Evolutionary conservation across 2,888 invertebrate species (phyloP), one percentile per base, ranked within the genome.

Genomic region (Entomobrya multifasciata): DNA sequence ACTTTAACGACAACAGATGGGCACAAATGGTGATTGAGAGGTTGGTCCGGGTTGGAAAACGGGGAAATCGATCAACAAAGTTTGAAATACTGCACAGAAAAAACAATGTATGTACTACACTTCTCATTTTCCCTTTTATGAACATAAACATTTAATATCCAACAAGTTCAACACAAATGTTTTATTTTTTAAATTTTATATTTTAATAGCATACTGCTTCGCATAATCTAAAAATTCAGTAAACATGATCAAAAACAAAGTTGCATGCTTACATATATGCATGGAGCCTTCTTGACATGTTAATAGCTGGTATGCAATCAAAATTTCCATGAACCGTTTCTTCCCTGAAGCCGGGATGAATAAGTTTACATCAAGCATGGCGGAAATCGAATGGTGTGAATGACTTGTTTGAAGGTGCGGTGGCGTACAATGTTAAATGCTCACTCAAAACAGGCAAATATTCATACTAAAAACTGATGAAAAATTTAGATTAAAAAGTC

Each of bases 1-100:
- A 62, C 49, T 74, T 74, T 60, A 82, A 82, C 62, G 72, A 82
- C 82, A 82, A 62, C 82, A 82, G 82, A 82, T 82, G 82, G 82
- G 47, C 62, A 44, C 82, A 62, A 74, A 82, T 74, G 72, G 82
- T 49, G 72, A 57, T 44, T 22, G 60, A 57, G 25, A 44, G 17
- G 67, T 41, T 20, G 27, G 49, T 49, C 10, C 44, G 5, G 15
- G 20, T 22, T 1, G 25, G 36, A 6, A 22, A 67, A 22, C 49
- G n/a, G 49, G 3, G 13, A 49, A 49, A 10, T 2, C 3, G 15
- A 3, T 49, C 49, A 15, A 49, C 15, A 20, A 15, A 67, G 20
- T 15, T 49, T 3, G 13, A 11, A 15, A 49, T 49, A 49, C 3
- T 49, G n/a, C 13, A 10, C 44, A 22, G 44, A 1, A 44, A 1